Evolutionary conservation across 2,888 invertebrate species (phyloP), one percentile per base, ranked within the genome.

Genomic region (Dolomedes plantarius): DNA sequence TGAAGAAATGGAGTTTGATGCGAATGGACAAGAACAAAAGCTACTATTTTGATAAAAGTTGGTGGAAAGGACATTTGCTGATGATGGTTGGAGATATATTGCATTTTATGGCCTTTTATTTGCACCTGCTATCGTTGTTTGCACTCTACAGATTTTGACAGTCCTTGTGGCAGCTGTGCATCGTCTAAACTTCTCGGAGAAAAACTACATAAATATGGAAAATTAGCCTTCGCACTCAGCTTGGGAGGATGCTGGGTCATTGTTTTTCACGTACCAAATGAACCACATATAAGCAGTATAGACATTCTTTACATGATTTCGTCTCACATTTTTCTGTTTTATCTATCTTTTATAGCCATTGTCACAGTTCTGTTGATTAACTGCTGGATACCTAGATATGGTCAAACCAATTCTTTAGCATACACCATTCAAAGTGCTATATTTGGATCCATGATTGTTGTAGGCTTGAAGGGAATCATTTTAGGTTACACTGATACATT

Each of bases 51-150:
- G 76, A 83, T 39, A 76, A 71, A 72, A 28, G 23, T 16, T 83
- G 83, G 83, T 77, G 69, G 75, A 32, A 72, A 27, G 76, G 67
- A 1, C 83, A 83, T n/a, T 76, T 46, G 1, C 56, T 77, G n/a
- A 83, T 83, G 76, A 64, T 83, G 32, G 36, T 71, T 64, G 83
- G 83, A 1, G 83, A 83, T 16, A n/a, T 76, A 23, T 23, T 83
- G n/a, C 77, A 85, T 27, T 85, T 78, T 36, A 1, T 56, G 9
- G 73, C 85, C 5, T 85, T 85, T 23, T 85, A 71, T 16, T 85
- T 36, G 77, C 85, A 0, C 77, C 77, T 28, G 77, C 85, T 6
- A 73, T 78, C 23, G 23, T 85, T 28, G 73, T 85, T 1, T 85
- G 85, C 31, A 67, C 73, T 1, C 7, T 85, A 19, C 78, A 77